Evolutionary conservation across 2,113 vertebrate species (phyloP), one percentile per base, ranked within the genome.

Genomic region (Mandrillus leucophaeus): DNA sequence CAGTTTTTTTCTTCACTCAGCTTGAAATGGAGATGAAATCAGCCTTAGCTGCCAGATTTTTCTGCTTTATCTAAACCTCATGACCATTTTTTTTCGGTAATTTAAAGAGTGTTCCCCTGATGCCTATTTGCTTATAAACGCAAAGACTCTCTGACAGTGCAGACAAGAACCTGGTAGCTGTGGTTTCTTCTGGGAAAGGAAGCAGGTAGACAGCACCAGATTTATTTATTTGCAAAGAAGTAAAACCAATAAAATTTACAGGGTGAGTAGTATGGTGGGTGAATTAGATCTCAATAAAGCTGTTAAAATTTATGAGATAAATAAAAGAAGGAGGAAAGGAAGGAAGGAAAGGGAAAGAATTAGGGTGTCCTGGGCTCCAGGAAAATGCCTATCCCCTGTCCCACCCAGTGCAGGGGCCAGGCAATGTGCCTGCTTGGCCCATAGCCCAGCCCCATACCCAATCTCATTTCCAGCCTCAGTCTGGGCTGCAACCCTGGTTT

Each of bases 1-100:
- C 72, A 84, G 66, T 3, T 35, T 95, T 61, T 70, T 90, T 30
- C 82, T 82, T 38, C 14, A 61, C 61, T 92, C 48, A 75, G 90
- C 80, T 95, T 0, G 11, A 97, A 97, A 87, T 52, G 0, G 14
- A 92, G 93, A 90, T 81, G 82, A 80, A 92, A 92, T 97, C 93
- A 83, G 80, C 75, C 76, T 76, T 2, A 2, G 52, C 27, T 10
- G 55, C 38, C 57, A 22, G 76, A 50, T 59, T 61, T 73, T 35
- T 81, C 85, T 88, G 91, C 64, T 32, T 96, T 89, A 50, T 95
- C 93, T 97, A 8, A 32, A 81, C 3, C 32, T 23, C 18, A 9
- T 18, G 86, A 82, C 92, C 73, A 2, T 55, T 55, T 35, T 32
- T 81, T 52, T 40, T 27, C 83, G 82, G 86, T 95, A 79, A 92